A percentile compares a stretch with the other conserved stretches of the same genome.
These are phyloP conservation scores for Muscicapa comitata DNA, from an alignment of 2,797 vertebrate species.

Conservation along the genomic window DNA sequence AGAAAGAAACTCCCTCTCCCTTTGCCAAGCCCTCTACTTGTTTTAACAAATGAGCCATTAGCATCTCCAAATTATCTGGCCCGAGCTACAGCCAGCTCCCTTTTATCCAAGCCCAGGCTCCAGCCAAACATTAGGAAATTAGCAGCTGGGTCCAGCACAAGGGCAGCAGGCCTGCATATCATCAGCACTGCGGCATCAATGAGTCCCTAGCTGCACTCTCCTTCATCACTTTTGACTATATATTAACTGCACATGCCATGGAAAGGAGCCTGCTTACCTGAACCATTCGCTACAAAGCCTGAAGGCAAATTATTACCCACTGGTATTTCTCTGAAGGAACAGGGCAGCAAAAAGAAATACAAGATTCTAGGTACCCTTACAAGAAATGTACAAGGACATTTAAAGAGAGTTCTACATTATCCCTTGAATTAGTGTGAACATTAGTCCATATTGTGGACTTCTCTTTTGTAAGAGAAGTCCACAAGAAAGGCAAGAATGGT, in stretches of 20 bases:
- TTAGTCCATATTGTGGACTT: background rate
- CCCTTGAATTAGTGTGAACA: background rate
- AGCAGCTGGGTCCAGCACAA: constrained; percentile 20
- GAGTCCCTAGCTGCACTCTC: background rate
- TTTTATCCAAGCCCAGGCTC: constrained; percentile 16
- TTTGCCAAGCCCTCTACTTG: constrained; percentile 30
- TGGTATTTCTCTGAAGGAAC: background rate
- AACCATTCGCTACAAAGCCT: background rate
- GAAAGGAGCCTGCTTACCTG: background rate
- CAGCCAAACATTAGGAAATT: constrained; percentile 52
- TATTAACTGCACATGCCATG: background rate
- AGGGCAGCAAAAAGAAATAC: background rate
- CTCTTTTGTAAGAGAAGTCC: background rate
- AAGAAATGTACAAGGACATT: background rate
- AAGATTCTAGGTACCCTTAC: background rate
- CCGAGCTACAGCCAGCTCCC: constrained; percentile 13
- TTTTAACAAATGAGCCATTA: constrained; percentile 53
- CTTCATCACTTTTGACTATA: background rate
- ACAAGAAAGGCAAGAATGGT: background rate
- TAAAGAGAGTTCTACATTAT: background rate
- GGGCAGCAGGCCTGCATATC: constrained; percentile 45
- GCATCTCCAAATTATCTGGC: constrained; percentile 60
- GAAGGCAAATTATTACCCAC: background rate
- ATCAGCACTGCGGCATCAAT: background rate
- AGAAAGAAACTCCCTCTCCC: background rate